A percentile compares a stretch with the other conserved stretches of the same genome.
These are phyloP conservation scores for Xiphorhynchus erythropygius DNA, from an alignment of 2,797 vertebrate genomes.

Conservation along the genomic window DNA sequence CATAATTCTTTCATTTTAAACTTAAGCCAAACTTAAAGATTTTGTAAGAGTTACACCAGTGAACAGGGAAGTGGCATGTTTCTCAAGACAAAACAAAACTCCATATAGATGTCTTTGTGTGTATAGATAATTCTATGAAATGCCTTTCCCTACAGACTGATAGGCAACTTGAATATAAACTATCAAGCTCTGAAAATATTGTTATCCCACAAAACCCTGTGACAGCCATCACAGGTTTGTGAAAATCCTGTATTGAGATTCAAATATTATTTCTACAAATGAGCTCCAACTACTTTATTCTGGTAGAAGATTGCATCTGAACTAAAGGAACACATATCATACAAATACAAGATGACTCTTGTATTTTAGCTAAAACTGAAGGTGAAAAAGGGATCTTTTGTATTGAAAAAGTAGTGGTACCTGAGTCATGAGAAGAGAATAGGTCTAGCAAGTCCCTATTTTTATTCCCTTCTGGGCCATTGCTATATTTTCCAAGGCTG, in stretches of 20 bases:
- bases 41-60: neutral
- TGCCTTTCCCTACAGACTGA: neutral
- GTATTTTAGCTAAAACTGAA: neutral
- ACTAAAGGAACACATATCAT: neutral
- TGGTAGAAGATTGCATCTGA: neutral
- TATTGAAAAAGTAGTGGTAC: neutral
- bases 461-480: neutral
- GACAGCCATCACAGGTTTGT: neutral
- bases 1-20: neutral
- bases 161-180: neutral
- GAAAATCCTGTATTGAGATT: neutral
- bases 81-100: neutral
- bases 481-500: neutral
- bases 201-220: neutral
- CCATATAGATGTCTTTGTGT: neutral
- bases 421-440: neutral
- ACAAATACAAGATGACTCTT: neutral
- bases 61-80: neutral
- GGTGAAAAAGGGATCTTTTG: accelerated
- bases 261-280: neutral
- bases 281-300: neutral
- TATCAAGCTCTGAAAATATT: neutral
- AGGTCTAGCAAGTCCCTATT: neutral
- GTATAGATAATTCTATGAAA: neutral
- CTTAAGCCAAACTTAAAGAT: neutral